Evolutionary conservation across 2,888 invertebrate genomes (phyloP).

Genomic region (Crossocerus cetratus): DNA sequence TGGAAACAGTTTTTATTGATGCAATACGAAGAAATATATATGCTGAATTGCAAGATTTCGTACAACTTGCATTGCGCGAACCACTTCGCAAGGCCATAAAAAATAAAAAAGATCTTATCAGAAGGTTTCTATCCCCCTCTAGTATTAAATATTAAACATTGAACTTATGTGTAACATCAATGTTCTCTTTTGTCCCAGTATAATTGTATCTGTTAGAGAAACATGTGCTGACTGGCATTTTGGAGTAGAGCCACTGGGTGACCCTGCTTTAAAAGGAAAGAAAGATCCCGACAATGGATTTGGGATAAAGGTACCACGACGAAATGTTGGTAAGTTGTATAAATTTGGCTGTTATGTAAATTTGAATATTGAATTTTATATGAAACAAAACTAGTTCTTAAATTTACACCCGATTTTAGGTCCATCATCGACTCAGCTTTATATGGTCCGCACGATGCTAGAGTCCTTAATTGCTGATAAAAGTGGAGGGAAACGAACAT

Average conservation of each 20-base stretch:
- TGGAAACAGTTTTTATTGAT: conserved; percentile 97
- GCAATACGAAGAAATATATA: conserved; percentile 95
- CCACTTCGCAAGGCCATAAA: conserved; percentile 97
- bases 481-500: conserved; percentile 94
- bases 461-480: conserved; percentile 99
- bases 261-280: conserved; percentile 94
- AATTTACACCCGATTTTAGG: conserved; percentile 76
- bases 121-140: conserved; percentile 79
- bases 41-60: conserved; percentile 97
- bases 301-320: conserved; percentile 92
- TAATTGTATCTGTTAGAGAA: conserved; percentile 97
- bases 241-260: conserved; percentile 93
- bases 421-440: conserved; percentile 94
- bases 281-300: conserved; percentile 96
- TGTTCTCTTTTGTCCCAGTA: conserved; percentile 80
- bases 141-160: not conserved
- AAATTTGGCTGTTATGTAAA: not conserved
- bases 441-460: conserved; percentile 99
- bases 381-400: not conserved
- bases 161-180: not conserved
- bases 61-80: conserved; percentile 92
- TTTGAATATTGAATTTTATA: conserved; percentile 5
- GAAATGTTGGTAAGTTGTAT: conserved; percentile 89
- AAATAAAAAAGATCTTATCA: conserved; percentile 96
- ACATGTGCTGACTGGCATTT: conserved; percentile 98